Evolutionary conservation across 2,113 vertebrate genomes (phyloP).

Genomic region (Mesembrinibis cayennensis): DNA sequence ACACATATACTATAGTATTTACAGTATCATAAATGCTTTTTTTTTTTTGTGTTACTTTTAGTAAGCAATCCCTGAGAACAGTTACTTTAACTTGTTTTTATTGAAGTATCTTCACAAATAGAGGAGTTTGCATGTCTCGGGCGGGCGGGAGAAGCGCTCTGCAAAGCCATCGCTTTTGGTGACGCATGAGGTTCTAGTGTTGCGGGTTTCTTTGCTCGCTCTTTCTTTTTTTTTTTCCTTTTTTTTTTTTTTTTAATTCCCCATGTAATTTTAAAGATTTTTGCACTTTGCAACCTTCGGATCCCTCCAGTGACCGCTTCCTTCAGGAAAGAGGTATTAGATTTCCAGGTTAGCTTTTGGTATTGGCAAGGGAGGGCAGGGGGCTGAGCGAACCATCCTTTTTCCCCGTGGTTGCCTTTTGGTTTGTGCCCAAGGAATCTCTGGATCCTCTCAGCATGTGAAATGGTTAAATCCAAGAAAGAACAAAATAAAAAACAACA

Average conservation of each 20-base stretch:
- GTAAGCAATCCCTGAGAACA: conserved; percentile 99
- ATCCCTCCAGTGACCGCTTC: conserved; percentile 42
- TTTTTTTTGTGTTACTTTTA: conserved; percentile 89
- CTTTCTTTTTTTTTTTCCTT: background rate
- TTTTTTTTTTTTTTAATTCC: background rate
- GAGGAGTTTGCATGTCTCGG: conserved; percentile 65
- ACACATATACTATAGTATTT: conserved; percentile 96
- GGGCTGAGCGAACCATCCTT: conserved; percentile 62
- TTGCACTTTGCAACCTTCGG: conserved; percentile 40
- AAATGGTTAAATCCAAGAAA: conserved; percentile 57
- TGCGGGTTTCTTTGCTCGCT: conserved; percentile 61
- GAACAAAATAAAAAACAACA: background rate
- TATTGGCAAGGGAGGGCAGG: conserved; percentile 65
- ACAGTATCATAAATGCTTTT: conserved; percentile 99
- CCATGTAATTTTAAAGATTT: background rate
- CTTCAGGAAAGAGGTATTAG: conserved; percentile 72
- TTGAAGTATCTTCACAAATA: conserved; percentile 73
- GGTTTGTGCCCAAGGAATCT: conserved; percentile 71
- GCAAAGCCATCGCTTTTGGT: conserved; percentile 69
- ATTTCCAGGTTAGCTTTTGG: conserved; percentile 73
- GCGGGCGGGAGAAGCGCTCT: conserved; percentile 56
- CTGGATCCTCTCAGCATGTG: conserved; percentile 69
- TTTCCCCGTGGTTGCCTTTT: conserved; percentile 68
- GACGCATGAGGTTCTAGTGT: conserved; percentile 75
- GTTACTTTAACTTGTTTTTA: conserved; percentile 79